These are phyloP conservation scores for Leptinotarsa lineolata DNA, from an alignment of 1,140 invertebrate genomes.

Conservation along the genomic window DNA sequence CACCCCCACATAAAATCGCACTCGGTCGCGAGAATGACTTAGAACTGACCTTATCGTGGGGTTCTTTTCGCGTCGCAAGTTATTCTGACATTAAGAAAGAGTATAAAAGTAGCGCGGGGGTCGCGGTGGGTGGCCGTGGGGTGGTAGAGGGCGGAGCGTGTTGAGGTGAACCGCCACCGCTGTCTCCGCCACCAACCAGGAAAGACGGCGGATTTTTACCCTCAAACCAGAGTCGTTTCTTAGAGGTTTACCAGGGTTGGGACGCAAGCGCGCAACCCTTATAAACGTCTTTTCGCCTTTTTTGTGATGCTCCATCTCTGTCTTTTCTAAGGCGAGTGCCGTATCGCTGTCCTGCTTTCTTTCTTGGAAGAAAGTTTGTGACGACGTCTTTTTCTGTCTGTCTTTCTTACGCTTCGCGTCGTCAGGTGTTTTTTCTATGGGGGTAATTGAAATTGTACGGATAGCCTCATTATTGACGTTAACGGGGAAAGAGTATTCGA, in stretches of 20 bases:
- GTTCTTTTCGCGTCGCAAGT: conserved; percentile 55
- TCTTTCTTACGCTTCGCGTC: conserved; percentile 33
- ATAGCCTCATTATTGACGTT: conserved; percentile 27
- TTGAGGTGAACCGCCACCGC: conserved; percentile 57
- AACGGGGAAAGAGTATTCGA: neutral
- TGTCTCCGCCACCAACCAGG: conserved; percentile 57
- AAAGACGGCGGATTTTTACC: conserved; percentile 59
- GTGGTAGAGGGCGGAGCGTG: conserved; percentile 54
- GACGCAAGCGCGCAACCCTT: conserved; percentile 54
- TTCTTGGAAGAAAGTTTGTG: conserved; percentile 34
- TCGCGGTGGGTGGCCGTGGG: conserved; percentile 46
- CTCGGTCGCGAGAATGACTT: conserved; percentile 27
- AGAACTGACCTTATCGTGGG: conserved; percentile 32
- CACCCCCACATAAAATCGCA: conserved; percentile 20
- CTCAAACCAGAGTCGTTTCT: conserved; percentile 57
- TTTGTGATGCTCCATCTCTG: conserved; percentile 40
- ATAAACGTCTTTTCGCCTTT: conserved; percentile 55
- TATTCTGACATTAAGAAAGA: conserved; percentile 57
- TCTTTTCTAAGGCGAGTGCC: conserved; percentile 9
- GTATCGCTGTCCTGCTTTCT: conserved; percentile 20
- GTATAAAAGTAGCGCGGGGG: conserved; percentile 55
- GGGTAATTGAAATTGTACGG: conserved; percentile 27
- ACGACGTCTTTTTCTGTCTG: conserved; percentile 35
- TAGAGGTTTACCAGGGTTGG: conserved; percentile 56
- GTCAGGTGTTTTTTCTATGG: conserved; percentile 26